phyloP scores from a whole-genome alignment of 2,888 invertebrate genomes.

The Corythucha ciliata region DNA sequence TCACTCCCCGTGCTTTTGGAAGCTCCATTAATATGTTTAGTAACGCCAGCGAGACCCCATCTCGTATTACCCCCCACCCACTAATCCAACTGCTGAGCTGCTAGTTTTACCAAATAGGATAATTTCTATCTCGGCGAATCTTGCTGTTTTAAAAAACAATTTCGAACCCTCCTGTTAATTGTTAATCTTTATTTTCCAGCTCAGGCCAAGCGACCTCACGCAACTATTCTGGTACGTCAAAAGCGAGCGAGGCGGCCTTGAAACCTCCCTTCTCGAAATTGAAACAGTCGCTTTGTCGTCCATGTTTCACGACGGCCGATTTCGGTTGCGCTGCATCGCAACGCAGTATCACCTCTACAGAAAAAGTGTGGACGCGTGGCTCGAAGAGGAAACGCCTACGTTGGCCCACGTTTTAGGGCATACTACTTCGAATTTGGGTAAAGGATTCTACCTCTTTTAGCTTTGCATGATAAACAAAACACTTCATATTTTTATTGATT shows the following conservation, averaged over 20 bases:
- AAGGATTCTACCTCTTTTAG: too few species aligned
- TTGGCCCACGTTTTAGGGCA: conserved; percentile 40
- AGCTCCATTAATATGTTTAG: too few species aligned
- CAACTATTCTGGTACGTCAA: conserved; percentile 27
- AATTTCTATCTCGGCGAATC: too few species aligned
- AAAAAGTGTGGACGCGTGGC: conserved; percentile 34
- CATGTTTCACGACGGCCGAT: conserved; percentile 35
- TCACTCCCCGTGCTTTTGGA: too few species aligned
- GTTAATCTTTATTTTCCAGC: conserved; percentile 11
- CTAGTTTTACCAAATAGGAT: neutral
- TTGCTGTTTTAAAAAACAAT: too few species aligned
- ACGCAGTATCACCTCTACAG: conserved; percentile 37
- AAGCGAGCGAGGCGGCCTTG: conserved; percentile 28
- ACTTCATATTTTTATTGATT: too few species aligned
- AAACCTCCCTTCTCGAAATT: conserved; percentile 32
- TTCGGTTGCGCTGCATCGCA: conserved; percentile 37
- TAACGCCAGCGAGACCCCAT: too few species aligned
- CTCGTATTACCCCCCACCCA: too few species aligned
- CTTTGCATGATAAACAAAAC: too few species aligned
- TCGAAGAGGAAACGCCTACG: conserved; percentile 38
- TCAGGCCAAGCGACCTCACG: conserved; percentile 22
- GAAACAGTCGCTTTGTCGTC: conserved; percentile 32
- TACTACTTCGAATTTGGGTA: conserved; percentile 18
- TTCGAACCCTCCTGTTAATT: neutral
- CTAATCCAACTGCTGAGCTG: neutral